These are phyloP conservation scores for Brevimyrus niger DNA, from an alignment of 2,113 vertebrate genomes.

Conservation along the genomic window DNA sequence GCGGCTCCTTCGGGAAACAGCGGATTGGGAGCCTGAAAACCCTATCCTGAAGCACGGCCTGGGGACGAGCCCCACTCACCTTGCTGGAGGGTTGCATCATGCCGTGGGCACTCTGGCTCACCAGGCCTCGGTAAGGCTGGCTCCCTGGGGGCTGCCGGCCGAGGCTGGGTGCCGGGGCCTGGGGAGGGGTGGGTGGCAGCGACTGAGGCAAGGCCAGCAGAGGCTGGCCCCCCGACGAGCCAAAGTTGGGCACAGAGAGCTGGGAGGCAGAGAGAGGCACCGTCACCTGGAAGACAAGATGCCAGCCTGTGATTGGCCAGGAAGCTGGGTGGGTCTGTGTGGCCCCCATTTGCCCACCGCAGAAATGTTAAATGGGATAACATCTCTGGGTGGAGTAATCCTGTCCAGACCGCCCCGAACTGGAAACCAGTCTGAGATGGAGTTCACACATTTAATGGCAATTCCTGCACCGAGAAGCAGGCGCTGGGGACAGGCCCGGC, in stretches of 20 bases:
- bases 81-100: slow-evolving; percentile 89
- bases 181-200: slow-evolving; percentile 78
- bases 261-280: slow-evolving; percentile 87
- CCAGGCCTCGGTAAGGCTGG: slow-evolving; percentile 81
- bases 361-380: slow-evolving; percentile 29
- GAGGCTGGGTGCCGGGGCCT: slow-evolving; percentile 77
- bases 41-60: background rate
- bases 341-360: background rate
- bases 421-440: background rate
- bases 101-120: slow-evolving; percentile 78
- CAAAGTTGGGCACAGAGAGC: slow-evolving; percentile 84
- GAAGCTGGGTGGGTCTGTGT: background rate
- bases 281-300: slow-evolving; percentile 64
- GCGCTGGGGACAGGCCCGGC: background rate
- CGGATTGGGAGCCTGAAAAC: background rate
- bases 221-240: slow-evolving; percentile 83
- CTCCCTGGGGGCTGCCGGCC: slow-evolving; percentile 78
- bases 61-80: slow-evolving; percentile 46
- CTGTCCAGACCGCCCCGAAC: background rate
- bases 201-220: slow-evolving; percentile 83
- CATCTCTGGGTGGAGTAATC: slow-evolving; percentile 46
- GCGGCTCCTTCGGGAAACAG: background rate
- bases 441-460: background rate
- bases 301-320: slow-evolving; percentile 32
- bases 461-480: background rate